These are phyloP conservation scores for Neopipo cinnamomea DNA, from an alignment of 2,113 vertebrate species.

Conservation along the genomic window DNA sequence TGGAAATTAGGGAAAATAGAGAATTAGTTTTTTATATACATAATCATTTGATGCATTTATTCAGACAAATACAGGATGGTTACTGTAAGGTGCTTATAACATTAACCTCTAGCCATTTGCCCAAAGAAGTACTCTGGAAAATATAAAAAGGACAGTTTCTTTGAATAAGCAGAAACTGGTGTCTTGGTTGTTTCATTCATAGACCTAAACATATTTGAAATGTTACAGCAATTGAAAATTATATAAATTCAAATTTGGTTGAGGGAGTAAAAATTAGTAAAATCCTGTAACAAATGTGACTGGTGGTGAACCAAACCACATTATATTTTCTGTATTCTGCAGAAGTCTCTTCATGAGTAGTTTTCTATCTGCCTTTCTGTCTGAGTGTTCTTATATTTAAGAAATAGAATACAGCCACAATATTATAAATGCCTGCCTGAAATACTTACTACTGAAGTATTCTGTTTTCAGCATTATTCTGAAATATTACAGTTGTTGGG, in stretches of 20 bases:
- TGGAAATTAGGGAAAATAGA: not conserved
- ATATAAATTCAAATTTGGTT: not conserved
- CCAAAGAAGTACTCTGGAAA: not conserved
- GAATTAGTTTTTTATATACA: not conserved
- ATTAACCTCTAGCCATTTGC: not conserved
- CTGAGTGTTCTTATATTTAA: not conserved
- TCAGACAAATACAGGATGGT: not conserved
- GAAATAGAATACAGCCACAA: not conserved
- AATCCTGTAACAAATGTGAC: not conserved
- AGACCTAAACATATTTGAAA: not conserved
- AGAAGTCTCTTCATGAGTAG: not conserved
- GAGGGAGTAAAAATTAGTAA: not conserved
- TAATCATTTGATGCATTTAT: not conserved
- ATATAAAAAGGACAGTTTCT: not conserved
- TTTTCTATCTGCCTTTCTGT: not conserved
- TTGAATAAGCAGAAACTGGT: not conserved
- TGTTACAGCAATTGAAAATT: not conserved
- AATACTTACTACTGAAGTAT: not conserved
- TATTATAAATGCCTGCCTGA: not conserved
- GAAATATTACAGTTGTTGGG: not conserved
- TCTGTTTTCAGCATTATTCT: not conserved
- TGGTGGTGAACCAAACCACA: not conserved
- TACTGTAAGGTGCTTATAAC: not conserved
- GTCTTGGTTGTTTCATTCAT: not conserved
- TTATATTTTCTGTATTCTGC: not conserved